These are phyloP conservation scores for Idaea biselata DNA, from an alignment of 2,888 invertebrate species.

Conservation along the genomic window DNA sequence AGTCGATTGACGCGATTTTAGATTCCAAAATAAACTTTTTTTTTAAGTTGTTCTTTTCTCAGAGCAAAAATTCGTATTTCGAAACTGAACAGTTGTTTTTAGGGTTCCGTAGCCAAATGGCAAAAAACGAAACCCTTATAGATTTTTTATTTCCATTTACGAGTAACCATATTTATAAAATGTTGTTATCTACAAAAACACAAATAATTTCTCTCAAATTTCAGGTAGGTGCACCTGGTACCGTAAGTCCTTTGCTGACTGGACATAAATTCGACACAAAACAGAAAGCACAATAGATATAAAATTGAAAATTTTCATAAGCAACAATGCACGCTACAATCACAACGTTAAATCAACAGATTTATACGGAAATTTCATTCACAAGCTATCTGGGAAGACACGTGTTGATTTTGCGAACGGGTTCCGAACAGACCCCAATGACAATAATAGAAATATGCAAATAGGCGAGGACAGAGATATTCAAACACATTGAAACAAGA, in stretches of 20 bases:
- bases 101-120: too few species aligned
- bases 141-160: too few species aligned
- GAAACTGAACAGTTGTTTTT: neutral
- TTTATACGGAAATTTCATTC: slow-evolving; percentile 43
- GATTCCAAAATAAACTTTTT: neutral
- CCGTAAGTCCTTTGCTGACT: too few species aligned
- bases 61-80: neutral
- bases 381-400: slow-evolving; percentile 45
- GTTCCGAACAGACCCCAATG: slow-evolving; percentile 43
- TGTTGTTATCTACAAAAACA: too few species aligned
- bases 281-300: neutral
- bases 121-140: too few species aligned
- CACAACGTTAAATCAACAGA: slow-evolving; percentile 37
- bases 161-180: too few species aligned
- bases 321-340: neutral
- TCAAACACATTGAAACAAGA: slow-evolving; percentile 62
- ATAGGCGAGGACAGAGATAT: slow-evolving; percentile 46
- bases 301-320: slow-evolving; percentile 13
- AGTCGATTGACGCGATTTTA: neutral
- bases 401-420: slow-evolving; percentile 57
- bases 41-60: neutral
- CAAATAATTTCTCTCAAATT: too few species aligned
- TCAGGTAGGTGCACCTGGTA: too few species aligned
- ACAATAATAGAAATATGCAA: slow-evolving; percentile 73
- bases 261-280: neutral